Evolutionary conservation across 1,140 invertebrate species (phyloP), one percentile per base, ranked within the genome.

Genomic region (Choristoneura fumiferana): DNA sequence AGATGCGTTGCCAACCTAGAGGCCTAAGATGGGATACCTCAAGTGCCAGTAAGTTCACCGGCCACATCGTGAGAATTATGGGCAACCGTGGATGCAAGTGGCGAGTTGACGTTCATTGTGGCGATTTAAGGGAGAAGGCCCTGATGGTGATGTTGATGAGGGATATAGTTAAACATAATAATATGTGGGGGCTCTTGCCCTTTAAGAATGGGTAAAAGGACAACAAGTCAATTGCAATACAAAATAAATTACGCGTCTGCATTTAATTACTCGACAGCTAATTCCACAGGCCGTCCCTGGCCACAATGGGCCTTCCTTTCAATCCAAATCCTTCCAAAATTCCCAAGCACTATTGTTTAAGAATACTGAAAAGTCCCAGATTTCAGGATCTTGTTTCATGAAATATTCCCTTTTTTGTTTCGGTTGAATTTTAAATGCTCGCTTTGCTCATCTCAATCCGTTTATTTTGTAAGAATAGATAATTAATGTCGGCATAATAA

Each of bases 381-480:
- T 49, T 49, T 29, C 6, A 49, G 18, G 22, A 22, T 49, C 22
- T 13, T 5, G 22, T 49, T 49, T 49, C 18, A 29, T 29, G 5
- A 49, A 29, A 49, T 22, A 49, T 49, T 49, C n/a, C 40, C 40
- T 45, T 49, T 49, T 49, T 49, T 49, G 43, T 29, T 22, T 12
- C 12, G 9, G 4, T 12, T 12, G 18, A 49, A 22, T 29, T 22
- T 29, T 12, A 49, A 49, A 49, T 49, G 43, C 10, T 9, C 13
- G 17, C 17, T 22, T 45, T n/a, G 22, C 22, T 6, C 22, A 29
- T 29, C 22, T 29, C n/a, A n/a, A n/a, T n/a, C 43, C 8, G 15
- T 14, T 6, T 45, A 10, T 45, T 45, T 22, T 45, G 9, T 45
- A 18, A 45, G 40, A 49, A 49, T 49, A 49, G 43, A 29, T 29